Evolutionary conservation across 30 jellyfish, hydroid and myxozoan species (phyloP).

Genomic region (Morbakka virulenta): DNA sequence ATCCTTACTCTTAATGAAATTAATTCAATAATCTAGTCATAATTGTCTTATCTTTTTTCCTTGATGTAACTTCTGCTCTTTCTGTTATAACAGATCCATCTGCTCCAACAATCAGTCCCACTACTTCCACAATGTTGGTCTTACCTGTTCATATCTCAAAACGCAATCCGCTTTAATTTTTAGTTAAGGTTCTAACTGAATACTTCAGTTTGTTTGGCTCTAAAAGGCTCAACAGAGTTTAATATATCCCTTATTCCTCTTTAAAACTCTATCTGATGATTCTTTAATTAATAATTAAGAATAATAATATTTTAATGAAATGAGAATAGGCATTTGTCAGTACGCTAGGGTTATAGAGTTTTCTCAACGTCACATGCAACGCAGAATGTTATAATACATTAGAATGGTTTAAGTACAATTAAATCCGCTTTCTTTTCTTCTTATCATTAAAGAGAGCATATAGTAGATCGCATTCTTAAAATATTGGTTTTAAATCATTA

Average conservation of each 20-base stretch:
- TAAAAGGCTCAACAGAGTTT: slow-evolving; percentile 25
- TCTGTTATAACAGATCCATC: too few species aligned
- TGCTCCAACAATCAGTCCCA: too few species aligned
- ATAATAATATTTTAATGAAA: slow-evolving; percentile 23
- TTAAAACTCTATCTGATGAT: slow-evolving; percentile 51
- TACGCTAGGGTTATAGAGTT: slow-evolving; percentile 27
- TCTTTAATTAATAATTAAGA: slow-evolving; percentile 17
- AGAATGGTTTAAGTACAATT: too few species aligned
- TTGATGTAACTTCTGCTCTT: too few species aligned
- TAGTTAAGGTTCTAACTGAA: too few species aligned
- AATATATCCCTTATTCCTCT: slow-evolving; percentile 48
- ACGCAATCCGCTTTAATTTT: too few species aligned
- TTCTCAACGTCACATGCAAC: slow-evolving; percentile 18
- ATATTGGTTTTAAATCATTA: slow-evolving; percentile 25
- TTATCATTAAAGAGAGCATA: slow-evolving; percentile 24
- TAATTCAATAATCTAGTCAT: too few species aligned
- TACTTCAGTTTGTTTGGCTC: slow-evolving; percentile 49
- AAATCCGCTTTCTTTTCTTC: slow-evolving; percentile 21
- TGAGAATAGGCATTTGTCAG: slow-evolving; percentile 38
- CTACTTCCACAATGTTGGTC: too few species aligned
- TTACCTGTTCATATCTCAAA: too few species aligned
- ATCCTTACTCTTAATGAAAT: too few species aligned
- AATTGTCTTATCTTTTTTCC: too few species aligned
- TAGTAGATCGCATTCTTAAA: slow-evolving; percentile 15
- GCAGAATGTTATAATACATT: slow-evolving; percentile 20